Evolutionary conservation across 2,113 vertebrate species (phyloP).

Genomic region (Chascanopsetta lugubris): DNA sequence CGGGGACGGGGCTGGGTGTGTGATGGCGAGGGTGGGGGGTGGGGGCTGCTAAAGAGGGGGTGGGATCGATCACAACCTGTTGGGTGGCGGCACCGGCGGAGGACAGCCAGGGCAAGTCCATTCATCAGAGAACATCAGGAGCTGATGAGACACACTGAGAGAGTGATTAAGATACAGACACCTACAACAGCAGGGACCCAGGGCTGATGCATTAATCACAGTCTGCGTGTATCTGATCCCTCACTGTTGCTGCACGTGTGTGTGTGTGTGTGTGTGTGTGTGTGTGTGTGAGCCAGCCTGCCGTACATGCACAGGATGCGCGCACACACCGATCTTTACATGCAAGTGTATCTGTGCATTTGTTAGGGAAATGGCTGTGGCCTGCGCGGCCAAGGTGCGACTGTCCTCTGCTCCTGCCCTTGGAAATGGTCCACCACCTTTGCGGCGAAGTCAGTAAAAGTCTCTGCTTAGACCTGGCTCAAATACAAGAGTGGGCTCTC

Average conservation of each 20-base stretch:
- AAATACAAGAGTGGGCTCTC: conserved; percentile 28
- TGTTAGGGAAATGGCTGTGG: conserved; percentile 39
- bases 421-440: conserved; percentile 49
- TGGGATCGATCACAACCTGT: conserved; percentile 53
- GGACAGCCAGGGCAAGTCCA: conserved; percentile 48
- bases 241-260: conserved; percentile 30
- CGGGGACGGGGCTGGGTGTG: conserved; percentile 9
- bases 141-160: conserved; percentile 79
- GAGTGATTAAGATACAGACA: conserved; percentile 79
- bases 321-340: conserved; percentile 4
- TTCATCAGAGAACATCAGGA: conserved; percentile 71
- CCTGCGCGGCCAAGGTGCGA: conserved; percentile 2
- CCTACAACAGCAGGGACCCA: conserved; percentile 48
- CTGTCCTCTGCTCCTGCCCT: conserved; percentile 47
- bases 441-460: conserved; percentile 42
- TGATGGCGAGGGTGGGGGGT: background rate
- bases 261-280: conserved; percentile 24
- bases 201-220: conserved; percentile 76
- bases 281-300: background rate
- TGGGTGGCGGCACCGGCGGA: conserved; percentile 43
- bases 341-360: conserved; percentile 7
- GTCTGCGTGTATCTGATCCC: conserved; percentile 48
- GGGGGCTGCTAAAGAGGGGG: conserved; percentile 4
- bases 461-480: conserved; percentile 28
- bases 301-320: conserved; percentile 15